Evolutionary conservation across 2,888 invertebrate species (phyloP).

Genomic region (Tetrapedia diversipes): DNA sequence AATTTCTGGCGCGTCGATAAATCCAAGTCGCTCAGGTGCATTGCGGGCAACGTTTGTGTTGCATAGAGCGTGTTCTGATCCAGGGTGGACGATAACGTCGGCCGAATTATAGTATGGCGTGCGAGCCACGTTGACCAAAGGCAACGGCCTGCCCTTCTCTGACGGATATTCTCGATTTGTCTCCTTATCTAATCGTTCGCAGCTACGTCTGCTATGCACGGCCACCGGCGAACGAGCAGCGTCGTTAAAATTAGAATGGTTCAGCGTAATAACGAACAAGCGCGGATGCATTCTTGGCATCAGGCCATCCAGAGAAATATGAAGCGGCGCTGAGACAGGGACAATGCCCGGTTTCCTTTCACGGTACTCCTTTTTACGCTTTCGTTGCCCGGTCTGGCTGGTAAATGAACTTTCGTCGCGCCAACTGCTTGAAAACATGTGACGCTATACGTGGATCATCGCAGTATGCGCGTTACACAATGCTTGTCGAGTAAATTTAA

Average conservation of each 20-base stretch:
- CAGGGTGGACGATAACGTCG: constrained; percentile 43
- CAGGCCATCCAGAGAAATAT: constrained; percentile 56
- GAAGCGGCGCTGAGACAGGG: constrained; percentile 38
- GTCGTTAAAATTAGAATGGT: constrained; percentile 34
- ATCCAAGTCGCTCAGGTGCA: constrained; percentile 38
- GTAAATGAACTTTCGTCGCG: too few relatives aligned
- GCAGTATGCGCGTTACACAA: too few relatives aligned
- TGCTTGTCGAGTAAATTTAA: too few relatives aligned
- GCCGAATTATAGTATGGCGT: constrained; percentile 40
- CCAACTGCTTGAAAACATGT: too few relatives aligned
- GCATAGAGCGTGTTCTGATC: constrained; percentile 29
- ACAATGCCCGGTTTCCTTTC: constrained; percentile 48
- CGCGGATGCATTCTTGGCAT: constrained; percentile 55
- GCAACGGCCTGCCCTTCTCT: neutral
- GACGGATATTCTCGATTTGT: constrained; percentile 62
- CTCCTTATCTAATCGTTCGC: constrained; percentile 63
- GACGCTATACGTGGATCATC: too few relatives aligned
- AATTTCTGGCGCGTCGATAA: constrained; percentile 53
- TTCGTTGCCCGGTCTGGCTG: constrained; percentile 33
- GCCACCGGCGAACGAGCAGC: constrained; percentile 28
- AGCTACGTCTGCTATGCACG: constrained; percentile 43
- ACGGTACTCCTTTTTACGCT: constrained; percentile 16
- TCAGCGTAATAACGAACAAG: constrained; percentile 44
- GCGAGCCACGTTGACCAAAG: constrained; percentile 13
- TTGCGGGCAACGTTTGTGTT: constrained; percentile 28